Conservation (phyloP, 2,797 vertebrate species). For the Rhinogobio ventralis region DNA sequence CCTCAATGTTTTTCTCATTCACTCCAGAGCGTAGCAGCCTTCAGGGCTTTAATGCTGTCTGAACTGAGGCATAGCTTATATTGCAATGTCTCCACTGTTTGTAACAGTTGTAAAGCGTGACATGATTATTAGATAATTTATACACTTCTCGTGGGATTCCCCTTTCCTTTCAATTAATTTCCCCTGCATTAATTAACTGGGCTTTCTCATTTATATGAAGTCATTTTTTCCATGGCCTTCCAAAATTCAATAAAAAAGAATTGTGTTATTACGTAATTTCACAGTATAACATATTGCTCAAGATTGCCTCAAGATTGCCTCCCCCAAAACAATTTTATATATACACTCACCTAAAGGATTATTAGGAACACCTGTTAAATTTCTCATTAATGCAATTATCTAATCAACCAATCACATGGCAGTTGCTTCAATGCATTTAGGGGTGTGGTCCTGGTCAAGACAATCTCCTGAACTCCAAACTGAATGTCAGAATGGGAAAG, state of each 20-base stretch:
- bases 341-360: too few species aligned
- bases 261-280: not conserved
- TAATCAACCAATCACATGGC: too few species aligned
- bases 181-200: not conserved
- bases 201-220: not conserved
- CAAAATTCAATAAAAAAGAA: not conserved
- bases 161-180: slow-evolving; percentile 7
- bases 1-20: not conserved
- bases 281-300: not conserved
- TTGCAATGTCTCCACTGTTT: not conserved
- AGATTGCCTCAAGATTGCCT: too few species aligned
- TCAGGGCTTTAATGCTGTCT: slow-evolving; percentile 19
- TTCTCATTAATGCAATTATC: too few species aligned
- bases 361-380: too few species aligned
- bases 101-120: slow-evolving; percentile 12
- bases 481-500: too few species aligned
- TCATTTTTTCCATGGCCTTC: not conserved
- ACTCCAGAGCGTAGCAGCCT: not conserved
- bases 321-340: too few species aligned
- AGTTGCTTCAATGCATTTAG: too few species aligned
- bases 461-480: too few species aligned
- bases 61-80: not conserved
- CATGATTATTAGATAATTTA: slow-evolving; percentile 20
- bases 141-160: not conserved
- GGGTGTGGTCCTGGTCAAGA: too few species aligned